These are phyloP conservation scores for Centruroides vittatus DNA, from an alignment of 1,140 invertebrate genomes.

Conservation along the genomic window DNA sequence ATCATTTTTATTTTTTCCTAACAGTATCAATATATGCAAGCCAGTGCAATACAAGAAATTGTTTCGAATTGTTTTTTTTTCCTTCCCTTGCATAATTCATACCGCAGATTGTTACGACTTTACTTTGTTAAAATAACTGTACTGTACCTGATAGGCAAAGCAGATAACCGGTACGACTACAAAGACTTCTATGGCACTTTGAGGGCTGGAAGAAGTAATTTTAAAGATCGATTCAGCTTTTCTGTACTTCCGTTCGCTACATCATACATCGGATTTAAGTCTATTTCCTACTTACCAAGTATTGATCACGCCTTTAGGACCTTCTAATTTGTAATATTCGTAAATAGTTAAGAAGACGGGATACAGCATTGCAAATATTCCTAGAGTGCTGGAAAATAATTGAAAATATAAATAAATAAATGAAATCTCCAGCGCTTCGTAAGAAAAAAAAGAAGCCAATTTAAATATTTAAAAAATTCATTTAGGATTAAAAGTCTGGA, in stretches of 20 bases:
- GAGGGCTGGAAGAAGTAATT: constrained; percentile 31
- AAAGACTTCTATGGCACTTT: constrained; percentile 41
- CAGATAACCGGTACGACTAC: constrained; percentile 52
- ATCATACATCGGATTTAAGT: neutral
- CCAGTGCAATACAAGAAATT: too few species aligned
- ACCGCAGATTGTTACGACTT: neutral
- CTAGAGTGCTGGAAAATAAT: constrained; percentile 37
- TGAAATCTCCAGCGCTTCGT: neutral
- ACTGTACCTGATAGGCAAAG: constrained; percentile 51
- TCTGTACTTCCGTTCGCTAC: too few species aligned
- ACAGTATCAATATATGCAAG: too few species aligned
- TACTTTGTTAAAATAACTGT: too few species aligned
- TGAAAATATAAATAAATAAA: neutral
- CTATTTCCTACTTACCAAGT: constrained; percentile 24
- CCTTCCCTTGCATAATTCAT: neutral
- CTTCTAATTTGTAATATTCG: constrained; percentile 36
- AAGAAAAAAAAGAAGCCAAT: too few species aligned
- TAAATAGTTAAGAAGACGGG: constrained; percentile 43
- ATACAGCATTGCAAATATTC: constrained; percentile 50
- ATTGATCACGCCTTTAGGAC: constrained; percentile 25
- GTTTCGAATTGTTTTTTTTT: neutral
- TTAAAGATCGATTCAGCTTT: too few species aligned
- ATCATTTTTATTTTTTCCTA: too few species aligned
- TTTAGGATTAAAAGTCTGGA: too few species aligned
- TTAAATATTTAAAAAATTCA: too few species aligned